Conservation (phyloP, 2,888 invertebrate genomes). For the Parnassius glacialis region DNA sequence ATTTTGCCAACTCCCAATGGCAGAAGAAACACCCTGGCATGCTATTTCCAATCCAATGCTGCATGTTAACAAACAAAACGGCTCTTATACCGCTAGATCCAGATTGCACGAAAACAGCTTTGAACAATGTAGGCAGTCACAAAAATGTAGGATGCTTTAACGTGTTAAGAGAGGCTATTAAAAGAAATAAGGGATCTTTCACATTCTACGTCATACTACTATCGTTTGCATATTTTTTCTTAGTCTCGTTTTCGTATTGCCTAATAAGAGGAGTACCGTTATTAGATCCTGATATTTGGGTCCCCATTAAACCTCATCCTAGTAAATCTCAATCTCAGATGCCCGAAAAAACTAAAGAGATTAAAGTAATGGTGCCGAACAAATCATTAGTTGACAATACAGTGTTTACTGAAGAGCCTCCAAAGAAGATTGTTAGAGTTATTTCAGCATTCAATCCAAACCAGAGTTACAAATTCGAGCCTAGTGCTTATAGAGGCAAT, state of each 20-base stretch:
- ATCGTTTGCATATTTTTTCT: slow-evolving; percentile 40
- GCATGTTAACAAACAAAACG: slow-evolving; percentile 51
- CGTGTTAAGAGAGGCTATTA: slow-evolving; percentile 48
- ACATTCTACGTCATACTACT: slow-evolving; percentile 52
- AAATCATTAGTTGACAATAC: slow-evolving; percentile 51
- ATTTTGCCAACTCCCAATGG: slow-evolving; percentile 60
- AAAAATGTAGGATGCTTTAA: slow-evolving; percentile 55
- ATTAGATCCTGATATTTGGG: slow-evolving; percentile 15
- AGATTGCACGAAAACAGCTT: slow-evolving; percentile 46
- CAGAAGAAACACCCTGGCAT: slow-evolving; percentile 44
- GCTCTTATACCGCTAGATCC: slow-evolving; percentile 46
- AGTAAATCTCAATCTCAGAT: slow-evolving; percentile 39
- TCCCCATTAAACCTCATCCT: slow-evolving; percentile 40
- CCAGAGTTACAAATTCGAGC: slow-evolving; percentile 55
- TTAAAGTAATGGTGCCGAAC: slow-evolving; percentile 34
- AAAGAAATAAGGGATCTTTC: slow-evolving; percentile 47
- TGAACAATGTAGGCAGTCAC: slow-evolving; percentile 37
- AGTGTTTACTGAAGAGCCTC: slow-evolving; percentile 57
- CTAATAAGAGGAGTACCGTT: slow-evolving; percentile 60
- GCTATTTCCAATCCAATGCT: slow-evolving; percentile 62
- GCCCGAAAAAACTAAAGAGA: slow-evolving; percentile 33
- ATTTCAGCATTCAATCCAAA: slow-evolving; percentile 63
- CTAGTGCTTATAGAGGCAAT: slow-evolving; percentile 39
- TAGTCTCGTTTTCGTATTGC: slow-evolving; percentile 60
- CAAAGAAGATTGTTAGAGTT: slow-evolving; percentile 59